Evolutionary conservation across 2,797 vertebrate genomes (phyloP).

Genomic region (Sus cebifrons): DNA sequence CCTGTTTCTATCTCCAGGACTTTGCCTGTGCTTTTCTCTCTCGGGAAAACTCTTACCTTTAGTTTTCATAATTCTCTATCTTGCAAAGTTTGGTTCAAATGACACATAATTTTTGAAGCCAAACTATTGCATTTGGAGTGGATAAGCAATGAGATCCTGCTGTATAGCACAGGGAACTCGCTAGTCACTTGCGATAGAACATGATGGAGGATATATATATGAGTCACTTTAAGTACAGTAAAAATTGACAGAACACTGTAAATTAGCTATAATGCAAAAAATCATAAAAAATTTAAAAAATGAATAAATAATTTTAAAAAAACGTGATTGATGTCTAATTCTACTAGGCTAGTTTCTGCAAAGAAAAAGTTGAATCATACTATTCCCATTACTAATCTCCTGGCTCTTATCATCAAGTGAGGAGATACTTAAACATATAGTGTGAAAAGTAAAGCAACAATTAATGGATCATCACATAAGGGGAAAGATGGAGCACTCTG

Average conservation of each 20-base stretch:
- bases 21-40: neutral
- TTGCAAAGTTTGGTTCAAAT: neutral
- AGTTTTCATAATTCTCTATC: neutral
- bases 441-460: neutral
- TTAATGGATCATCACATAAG: neutral
- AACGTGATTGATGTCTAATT: conserved; percentile 10
- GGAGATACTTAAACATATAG: neutral
- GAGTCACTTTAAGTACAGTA: too few relatives aligned
- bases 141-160: too few relatives aligned
- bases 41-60: neutral
- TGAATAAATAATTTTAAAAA: neutral
- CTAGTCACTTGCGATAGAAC: too few relatives aligned
- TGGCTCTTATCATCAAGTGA: neutral
- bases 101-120: neutral
- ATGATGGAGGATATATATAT: too few relatives aligned
- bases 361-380: neutral
- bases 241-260: too few relatives aligned
- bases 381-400: neutral
- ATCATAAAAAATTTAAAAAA: too few relatives aligned
- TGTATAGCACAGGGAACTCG: too few relatives aligned
- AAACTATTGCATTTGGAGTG: neutral
- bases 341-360: neutral
- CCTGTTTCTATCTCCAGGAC: neutral
- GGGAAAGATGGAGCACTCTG: neutral
- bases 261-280: too few relatives aligned